Base-by-base conservation (phyloP, 2,888 invertebrate genomes). In the Bibio marci region DNA sequence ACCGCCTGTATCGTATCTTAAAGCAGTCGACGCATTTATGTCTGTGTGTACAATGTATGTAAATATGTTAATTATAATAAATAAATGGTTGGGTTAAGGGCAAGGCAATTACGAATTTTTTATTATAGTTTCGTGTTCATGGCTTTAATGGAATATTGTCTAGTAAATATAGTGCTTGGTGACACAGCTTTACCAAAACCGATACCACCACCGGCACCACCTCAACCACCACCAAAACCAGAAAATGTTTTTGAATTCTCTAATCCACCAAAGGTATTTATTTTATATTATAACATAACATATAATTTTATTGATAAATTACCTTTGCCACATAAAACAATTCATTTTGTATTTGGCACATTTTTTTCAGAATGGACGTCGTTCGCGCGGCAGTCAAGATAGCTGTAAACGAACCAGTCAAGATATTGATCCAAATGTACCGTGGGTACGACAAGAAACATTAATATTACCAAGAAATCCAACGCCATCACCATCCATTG, bases 11-110 rank as follows among this genome's bases (percentile, higher is more conserved):
- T 91, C 91, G 2, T 92, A 92, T 58, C 65, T 91, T 35, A 92
- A 90, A 59, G 87, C 88, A 0, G 87, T 90, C 3, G 88, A 90
- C 53, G 85, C 83, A 1, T 90, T 88, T 55, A 90, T 90, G 88
- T 87, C 87, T 13, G 83, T 83, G 15, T 90, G 88, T 57, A 88
- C 88, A 37, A 71, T 88, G 71, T 79, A 59, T 67, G 73, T 69
- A 49, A 12, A 27, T n/a, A n/a, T n/a, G n/a, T n/a, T n/a, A n/a
- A n/a, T n/a, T n/a, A n/a, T n/a, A n/a, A n/a, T n/a, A n/a, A n/a
- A n/a, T n/a, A n/a, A n/a, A n/a, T n/a, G n/a, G n/a, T n/a, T 26
- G n/a, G 6, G 14, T 4, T 26, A 12, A 15, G n/a, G n/a, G n/a
- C n/a, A n/a, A n/a, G n/a, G n/a, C n/a, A n/a, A n/a, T n/a, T n/a